Conservation (phyloP, 2,888 invertebrate genomes). For the Polydrusus tereticollis region DNA sequence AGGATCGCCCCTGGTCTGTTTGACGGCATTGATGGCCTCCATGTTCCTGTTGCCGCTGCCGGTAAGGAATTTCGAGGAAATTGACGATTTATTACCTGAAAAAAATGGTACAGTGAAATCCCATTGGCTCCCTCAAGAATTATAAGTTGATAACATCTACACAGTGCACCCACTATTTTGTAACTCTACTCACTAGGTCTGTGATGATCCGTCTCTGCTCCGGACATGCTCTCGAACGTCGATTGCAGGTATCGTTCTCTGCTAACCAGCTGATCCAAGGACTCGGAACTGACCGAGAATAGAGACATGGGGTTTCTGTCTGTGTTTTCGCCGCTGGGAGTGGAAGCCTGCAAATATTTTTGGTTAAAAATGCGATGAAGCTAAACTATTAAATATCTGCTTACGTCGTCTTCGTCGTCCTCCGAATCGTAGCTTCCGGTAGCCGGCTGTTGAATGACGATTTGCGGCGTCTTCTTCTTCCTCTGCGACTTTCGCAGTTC, state of each 20-base stretch:
- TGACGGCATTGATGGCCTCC: conserved; percentile 71
- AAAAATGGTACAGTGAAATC: conserved; percentile 18
- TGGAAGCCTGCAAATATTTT: conserved; percentile 72
- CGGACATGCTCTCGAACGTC: conserved; percentile 80
- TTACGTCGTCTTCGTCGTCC: conserved; percentile 78
- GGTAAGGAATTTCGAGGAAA: conserved; percentile 73
- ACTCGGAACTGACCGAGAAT: conserved; percentile 83
- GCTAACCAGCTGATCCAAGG: conserved; percentile 70
- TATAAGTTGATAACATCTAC: too few species aligned
- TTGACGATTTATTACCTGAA: conserved; percentile 71
- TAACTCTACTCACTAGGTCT: conserved; percentile 53
- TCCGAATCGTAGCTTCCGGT: conserved; percentile 71
- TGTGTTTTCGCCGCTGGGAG: conserved; percentile 85
- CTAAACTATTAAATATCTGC: conserved; percentile 17
- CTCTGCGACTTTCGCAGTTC: conserved; percentile 84
- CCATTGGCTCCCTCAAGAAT: too few species aligned
- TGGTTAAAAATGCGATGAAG: too few species aligned
- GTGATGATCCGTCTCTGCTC: conserved; percentile 68
- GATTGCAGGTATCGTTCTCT: conserved; percentile 76
- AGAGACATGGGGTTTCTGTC: conserved; percentile 80
- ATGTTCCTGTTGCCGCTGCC: conserved; percentile 65
- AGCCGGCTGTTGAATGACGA: conserved; percentile 56
- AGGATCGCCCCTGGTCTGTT: conserved; percentile 72
- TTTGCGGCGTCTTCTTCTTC: conserved; percentile 70
- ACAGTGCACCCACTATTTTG: too few species aligned